A percentile compares a stretch with the other conserved stretches of the same genome.
phyloP scores from a whole-genome alignment of 30 jellyfish, hydroid and myxozoan genomes.

The Pelagia noctiluca region DNA sequence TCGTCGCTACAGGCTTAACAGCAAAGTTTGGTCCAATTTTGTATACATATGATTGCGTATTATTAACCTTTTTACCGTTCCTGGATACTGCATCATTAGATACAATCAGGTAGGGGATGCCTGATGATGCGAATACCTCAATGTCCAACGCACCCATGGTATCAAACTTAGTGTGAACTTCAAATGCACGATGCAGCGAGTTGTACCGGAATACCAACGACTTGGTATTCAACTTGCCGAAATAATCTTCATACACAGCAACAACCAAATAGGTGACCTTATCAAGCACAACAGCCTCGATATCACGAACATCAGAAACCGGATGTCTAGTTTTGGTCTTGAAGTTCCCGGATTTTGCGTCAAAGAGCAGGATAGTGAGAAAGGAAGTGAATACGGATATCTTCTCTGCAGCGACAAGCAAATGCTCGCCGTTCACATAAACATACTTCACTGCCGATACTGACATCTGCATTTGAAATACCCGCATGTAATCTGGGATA shows the following conservation, averaged over 20 bases:
- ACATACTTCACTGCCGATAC: conserved; percentile 34
- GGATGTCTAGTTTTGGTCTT: conserved; percentile 62
- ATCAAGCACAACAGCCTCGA: conserved; percentile 54
- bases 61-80: too few relatives aligned
- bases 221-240: conserved; percentile 48
- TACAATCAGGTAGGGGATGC: conserved; percentile 40
- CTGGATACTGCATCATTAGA: conserved; percentile 72
- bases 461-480: conserved; percentile 45
- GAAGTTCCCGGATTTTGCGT: conserved; percentile 9
- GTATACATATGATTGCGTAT: conserved; percentile 65
- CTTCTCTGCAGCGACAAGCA: conserved; percentile 52
- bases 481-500: background rate
- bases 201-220: conserved; percentile 63
- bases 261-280: conserved; percentile 46
- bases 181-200: conserved; percentile 2
- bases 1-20: conserved; percentile 31
- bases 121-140: conserved; percentile 30
- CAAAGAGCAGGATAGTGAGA: conserved; percentile 50
- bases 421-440: background rate
- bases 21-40: conserved; percentile 32
- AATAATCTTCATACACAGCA: conserved; percentile 60
- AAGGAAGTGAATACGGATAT: conserved; percentile 40
- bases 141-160: conserved; percentile 82
- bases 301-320: conserved; percentile 65
- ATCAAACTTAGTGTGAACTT: conserved; percentile 32